Evolutionary conservation across 2,797 vertebrate species (phyloP).

Genomic region (Pipistrellus nathusii): DNA sequence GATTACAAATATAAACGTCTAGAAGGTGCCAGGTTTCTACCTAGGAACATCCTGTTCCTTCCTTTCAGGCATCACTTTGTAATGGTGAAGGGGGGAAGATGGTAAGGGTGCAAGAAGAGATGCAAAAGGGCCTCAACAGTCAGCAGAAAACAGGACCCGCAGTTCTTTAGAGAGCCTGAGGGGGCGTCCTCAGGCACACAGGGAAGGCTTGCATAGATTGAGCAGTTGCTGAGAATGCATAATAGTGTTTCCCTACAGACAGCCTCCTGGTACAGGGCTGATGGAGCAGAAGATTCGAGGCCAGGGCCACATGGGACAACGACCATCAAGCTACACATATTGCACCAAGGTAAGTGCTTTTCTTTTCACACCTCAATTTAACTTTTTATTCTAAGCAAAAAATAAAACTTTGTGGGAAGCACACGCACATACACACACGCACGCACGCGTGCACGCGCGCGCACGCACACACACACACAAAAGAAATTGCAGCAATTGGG

Average conservation of each 20-base stretch:
- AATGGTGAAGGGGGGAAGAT: constrained; percentile 16
- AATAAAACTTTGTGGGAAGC: constrained; percentile 89
- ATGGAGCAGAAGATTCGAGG: constrained; percentile 64
- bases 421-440: not conserved
- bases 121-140: constrained; percentile 66
- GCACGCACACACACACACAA: constrained; percentile 76
- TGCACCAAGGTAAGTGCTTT: constrained; percentile 90
- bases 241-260: constrained; percentile 79
- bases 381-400: constrained; percentile 89
- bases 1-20: constrained; percentile 62
- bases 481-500: constrained; percentile 90
- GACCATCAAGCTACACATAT: constrained; percentile 87
- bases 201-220: constrained; percentile 89
- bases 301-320: constrained; percentile 78
- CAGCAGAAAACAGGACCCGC: constrained; percentile 65
- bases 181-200: constrained; percentile 78
- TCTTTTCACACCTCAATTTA: constrained; percentile 88
- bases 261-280: constrained; percentile 69
- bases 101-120: constrained; percentile 49
- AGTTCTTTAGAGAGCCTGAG: constrained; percentile 81
- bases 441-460: not conserved
- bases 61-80: constrained; percentile 21
- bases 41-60: constrained; percentile 70
- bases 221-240: constrained; percentile 83
- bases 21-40: constrained; percentile 83